Evolutionary conservation across 2,888 invertebrate species (phyloP).

Genomic region (Hybos culiciformis): DNA sequence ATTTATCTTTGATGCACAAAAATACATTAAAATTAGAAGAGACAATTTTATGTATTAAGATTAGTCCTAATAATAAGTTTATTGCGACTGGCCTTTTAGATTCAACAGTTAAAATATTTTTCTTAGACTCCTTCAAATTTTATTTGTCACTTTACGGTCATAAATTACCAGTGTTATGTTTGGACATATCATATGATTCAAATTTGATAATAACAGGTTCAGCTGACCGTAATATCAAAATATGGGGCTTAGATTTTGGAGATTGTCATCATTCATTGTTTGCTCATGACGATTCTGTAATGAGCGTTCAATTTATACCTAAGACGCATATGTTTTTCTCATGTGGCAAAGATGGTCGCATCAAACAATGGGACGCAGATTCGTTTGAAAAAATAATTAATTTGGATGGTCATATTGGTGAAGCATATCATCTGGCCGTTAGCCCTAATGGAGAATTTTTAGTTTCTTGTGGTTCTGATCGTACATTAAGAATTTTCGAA

Average conservation of each 20-base stretch:
- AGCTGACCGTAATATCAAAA: conserved; percentile 87
- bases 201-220: conserved; percentile 85
- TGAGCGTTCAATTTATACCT: conserved; percentile 76
- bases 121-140: conserved; percentile 88
- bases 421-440: conserved; percentile 59
- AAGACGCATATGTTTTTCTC: conserved; percentile 89
- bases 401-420: conserved; percentile 72
- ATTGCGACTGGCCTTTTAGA: conserved; percentile 84
- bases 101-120: conserved; percentile 90
- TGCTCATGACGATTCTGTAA: conserved; percentile 92
- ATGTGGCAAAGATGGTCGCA: conserved; percentile 80
- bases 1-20: conserved; percentile 59
- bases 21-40: conserved; percentile 80
- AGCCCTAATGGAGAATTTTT: conserved; percentile 69
- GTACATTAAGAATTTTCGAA: conserved; percentile 72
- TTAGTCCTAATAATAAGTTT: conserved; percentile 75
- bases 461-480: conserved; percentile 74
- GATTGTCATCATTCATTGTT: conserved; percentile 92
- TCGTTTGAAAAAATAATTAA: conserved; percentile 81
- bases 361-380: conserved; percentile 97
- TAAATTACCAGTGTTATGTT: conserved; percentile 80
- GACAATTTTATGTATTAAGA: conserved; percentile 65
- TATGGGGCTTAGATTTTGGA: conserved; percentile 99
- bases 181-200: conserved; percentile 87
- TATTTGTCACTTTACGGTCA: conserved; percentile 92